phyloP scores from a whole-genome alignment of 2,797 vertebrate genomes.

The Lacerta bilineata region DNA sequence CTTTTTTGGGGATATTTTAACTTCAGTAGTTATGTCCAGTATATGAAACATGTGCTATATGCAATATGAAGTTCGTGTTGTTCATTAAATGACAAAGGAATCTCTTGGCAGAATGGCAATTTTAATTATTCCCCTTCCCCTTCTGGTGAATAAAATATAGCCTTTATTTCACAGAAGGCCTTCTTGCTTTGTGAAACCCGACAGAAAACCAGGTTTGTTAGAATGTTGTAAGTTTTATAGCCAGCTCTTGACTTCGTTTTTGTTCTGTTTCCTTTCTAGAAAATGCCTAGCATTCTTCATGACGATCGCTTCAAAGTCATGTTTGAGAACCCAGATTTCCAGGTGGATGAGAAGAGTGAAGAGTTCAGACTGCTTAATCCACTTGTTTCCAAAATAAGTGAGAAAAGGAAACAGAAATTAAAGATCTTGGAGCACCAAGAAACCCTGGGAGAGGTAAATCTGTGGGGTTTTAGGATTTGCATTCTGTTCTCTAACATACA shows the following conservation, averaged over 20 bases:
- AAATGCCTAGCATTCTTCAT: slow-evolving; percentile 88
- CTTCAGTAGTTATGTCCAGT: not conserved
- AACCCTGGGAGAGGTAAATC: slow-evolving; percentile 80
- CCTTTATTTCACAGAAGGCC: slow-evolving; percentile 17
- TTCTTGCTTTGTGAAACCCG: slow-evolving; percentile 42
- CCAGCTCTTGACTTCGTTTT: not conserved
- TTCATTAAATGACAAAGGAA: too few species aligned
- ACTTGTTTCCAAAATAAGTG: slow-evolving; percentile 94
- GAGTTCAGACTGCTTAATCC: slow-evolving; percentile 97
- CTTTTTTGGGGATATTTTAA: too few species aligned
- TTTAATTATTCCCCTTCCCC: too few species aligned
- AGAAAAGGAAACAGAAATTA: slow-evolving; percentile 93
- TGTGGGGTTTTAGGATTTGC: not conserved
- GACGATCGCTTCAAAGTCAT: slow-evolving; percentile 97
- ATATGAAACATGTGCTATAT: not conserved
- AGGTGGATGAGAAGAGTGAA: slow-evolving; percentile 96
- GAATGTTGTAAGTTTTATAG: slow-evolving; percentile 15
- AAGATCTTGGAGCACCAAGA: slow-evolving; percentile 83
- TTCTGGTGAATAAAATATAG: slow-evolving; percentile 38
- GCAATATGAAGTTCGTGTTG: not conserved
- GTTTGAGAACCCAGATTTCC: slow-evolving; percentile 98
- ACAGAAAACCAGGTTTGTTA: slow-evolving; percentile 3
- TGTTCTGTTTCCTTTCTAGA: slow-evolving; percentile 76
- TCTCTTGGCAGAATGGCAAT: too few species aligned
- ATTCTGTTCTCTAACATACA: not conserved